Base-by-base conservation (phyloP, 2,113 vertebrate species). In the Odobenus rosmarus region DNA sequence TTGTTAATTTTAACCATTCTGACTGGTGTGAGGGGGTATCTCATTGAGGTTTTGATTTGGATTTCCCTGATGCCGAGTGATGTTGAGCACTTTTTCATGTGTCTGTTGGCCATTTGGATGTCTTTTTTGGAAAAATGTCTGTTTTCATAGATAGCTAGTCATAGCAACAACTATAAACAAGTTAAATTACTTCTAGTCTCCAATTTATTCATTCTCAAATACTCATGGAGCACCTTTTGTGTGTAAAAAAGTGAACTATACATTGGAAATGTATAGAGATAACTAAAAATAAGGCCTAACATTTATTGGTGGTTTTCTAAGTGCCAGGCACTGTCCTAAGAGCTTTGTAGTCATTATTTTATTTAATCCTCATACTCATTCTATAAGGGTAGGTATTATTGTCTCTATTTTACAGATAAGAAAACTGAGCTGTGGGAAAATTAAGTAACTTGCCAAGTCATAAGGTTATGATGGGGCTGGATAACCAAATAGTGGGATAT, bases 311-410 rank as follows among this genome's bases (percentile, higher is more conserved):
- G 93, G 23, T 84, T 89, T 96, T 80, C 61, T 69, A 88, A 74
- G 55, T 64, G n/a, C 15, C 59, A 90, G 51, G 11, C 46, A 93
- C 19, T 82, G 1, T 71, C 46, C 46, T 82, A 61, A 51, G 74
- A 59, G 3, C 67, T 91, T 88, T 95, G 11, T 80, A 59, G 33
- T 79, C 69, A 94, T 83, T 77, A 71, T 95, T 86, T 93, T n/a
- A 90, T 49, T 77, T 93, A 57, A 81, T 93, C n/a, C 6, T 53
- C 19, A 96, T 64, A 62, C 33, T 55, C 53, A 90, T 80, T 86
- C 55, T 91, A 5, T 91, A 71, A 74, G 33, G 49, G 49, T 79
- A 53, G 46, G 8, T 82, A 46, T 61, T 49, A 76, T 93, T 69
- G 61, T 61, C 26, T 26, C 24, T 71, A 74, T 59, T 83, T 94